A percentile compares a stretch with the other conserved stretches of the same genome.
Evolutionary conservation across 2,888 invertebrate species (phyloP).

Genomic region (Drosophila monieri): DNA sequence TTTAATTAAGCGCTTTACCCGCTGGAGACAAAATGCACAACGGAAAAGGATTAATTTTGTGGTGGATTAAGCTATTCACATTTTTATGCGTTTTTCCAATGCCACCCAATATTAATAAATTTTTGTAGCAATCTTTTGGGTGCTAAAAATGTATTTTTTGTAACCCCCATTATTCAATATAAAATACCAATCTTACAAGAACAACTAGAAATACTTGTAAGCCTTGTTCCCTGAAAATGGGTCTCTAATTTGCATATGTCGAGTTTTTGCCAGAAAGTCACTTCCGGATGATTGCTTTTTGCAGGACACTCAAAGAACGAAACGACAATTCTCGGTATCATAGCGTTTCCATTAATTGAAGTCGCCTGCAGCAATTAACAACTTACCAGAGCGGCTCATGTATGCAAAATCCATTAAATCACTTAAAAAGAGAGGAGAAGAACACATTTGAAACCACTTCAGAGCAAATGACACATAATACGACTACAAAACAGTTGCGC

Average conservation of each 20-base stretch:
- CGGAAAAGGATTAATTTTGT: conserved; percentile 25
- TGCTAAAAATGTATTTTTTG: not conserved
- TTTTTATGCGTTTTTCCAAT: not conserved
- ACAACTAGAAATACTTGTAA: conserved; percentile 2
- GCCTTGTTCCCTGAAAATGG: not conserved
- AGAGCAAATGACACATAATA: conserved; percentile 73
- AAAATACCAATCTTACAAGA: not conserved
- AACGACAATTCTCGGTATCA: conserved; percentile 62
- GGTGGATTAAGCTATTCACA: conserved; percentile 3
- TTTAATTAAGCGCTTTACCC: conserved; percentile 62
- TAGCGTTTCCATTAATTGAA: conserved; percentile 50
- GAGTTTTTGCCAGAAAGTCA: conserved; percentile 29
- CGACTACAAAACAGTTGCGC: conserved; percentile 72
- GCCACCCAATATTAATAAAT: not conserved
- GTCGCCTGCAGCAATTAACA: conserved; percentile 72
- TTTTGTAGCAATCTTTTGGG: conserved; percentile 23
- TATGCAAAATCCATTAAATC: conserved; percentile 80
- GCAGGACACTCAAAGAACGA: conserved; percentile 44
- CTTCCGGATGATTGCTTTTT: conserved; percentile 41
- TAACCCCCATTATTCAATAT: not conserved
- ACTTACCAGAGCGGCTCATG: conserved; percentile 56
- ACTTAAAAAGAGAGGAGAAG: conserved; percentile 56
- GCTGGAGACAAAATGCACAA: conserved; percentile 30
- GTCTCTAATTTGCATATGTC: conserved; percentile 15
- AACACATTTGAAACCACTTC: conserved; percentile 71